These are phyloP conservation scores for Eristalis tenax DNA, from an alignment of 2,888 invertebrate genomes.

Conservation along the genomic window DNA sequence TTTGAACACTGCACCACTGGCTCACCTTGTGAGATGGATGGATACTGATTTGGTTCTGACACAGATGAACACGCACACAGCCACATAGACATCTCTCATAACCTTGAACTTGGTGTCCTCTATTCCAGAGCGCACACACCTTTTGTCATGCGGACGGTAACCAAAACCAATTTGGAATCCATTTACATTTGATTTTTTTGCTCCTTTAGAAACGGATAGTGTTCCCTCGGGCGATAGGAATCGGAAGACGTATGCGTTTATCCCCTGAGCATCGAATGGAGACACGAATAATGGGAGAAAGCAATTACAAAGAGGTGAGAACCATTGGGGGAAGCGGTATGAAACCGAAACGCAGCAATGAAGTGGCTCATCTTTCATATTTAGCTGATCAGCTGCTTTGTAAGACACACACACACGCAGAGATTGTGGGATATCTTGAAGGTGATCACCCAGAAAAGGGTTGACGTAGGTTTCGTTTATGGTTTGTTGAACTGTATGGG, in stretches of 20 bases:
- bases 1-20: conserved; percentile 1
- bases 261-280: conserved; percentile 22
- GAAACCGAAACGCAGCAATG: conserved; percentile 13
- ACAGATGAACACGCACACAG: conserved; percentile 25
- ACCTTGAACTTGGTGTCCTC: conserved; percentile 62
- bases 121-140: conserved; percentile 52
- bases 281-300: conserved; percentile 42
- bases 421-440: not conserved
- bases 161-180: conserved; percentile 44
- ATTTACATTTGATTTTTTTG: conserved; percentile 24
- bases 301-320: conserved; percentile 49
- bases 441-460: conserved; percentile 21
- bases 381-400: conserved; percentile 52
- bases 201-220: conserved; percentile 17
- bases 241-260: conserved; percentile 12
- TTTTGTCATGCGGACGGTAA: conserved; percentile 31
- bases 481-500: conserved; percentile 1
- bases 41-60: conserved; percentile 13
- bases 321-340: conserved; percentile 29
- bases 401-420: not conserved
- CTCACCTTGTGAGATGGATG: conserved; percentile 29
- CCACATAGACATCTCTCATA: conserved; percentile 4
- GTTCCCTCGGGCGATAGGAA: conserved; percentile 3
- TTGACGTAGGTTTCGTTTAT: conserved; percentile 25
- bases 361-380: conserved; percentile 44